Percentiles rank a stretch among this genome's conserved stretches.
phyloP scores from a whole-genome alignment of 2,113 vertebrate genomes.

The Brienomyrus brachyistius region DNA sequence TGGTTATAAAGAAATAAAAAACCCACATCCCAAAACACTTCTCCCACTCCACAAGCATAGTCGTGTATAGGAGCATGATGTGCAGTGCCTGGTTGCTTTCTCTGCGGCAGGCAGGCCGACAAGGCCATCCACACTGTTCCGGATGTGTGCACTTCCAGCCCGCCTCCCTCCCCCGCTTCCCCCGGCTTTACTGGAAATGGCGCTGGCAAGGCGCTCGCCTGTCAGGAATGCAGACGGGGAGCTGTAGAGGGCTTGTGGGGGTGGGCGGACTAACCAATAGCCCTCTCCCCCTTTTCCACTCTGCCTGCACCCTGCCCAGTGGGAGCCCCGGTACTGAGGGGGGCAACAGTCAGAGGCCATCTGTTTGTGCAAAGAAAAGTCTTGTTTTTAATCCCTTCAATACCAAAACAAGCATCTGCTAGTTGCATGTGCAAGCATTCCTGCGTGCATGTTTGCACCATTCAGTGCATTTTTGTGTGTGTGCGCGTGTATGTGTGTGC shows the following conservation, averaged over 20 bases:
- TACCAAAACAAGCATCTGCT: slow-evolving; percentile 1
- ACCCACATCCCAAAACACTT: neutral
- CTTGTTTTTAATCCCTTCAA: neutral
- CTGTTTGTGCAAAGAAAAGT: slow-evolving; percentile 2
- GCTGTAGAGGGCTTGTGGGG: neutral
- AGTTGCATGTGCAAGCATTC: neutral
- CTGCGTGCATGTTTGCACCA: neutral
- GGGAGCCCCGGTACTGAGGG: neutral
- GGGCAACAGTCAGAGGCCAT: slow-evolving; percentile 16
- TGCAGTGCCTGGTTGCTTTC: neutral
- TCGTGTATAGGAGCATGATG: neutral
- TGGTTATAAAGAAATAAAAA: neutral
- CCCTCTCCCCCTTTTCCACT: neutral
- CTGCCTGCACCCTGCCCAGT: neutral
- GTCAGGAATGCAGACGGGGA: slow-evolving; percentile 36
- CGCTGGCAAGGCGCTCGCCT: slow-evolving; percentile 25
- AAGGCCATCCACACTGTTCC: slow-evolving; percentile 30
- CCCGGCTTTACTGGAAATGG: slow-evolving; percentile 35
- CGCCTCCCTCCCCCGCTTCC: neutral
- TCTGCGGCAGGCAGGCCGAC: neutral
- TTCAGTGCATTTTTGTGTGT: neutral
- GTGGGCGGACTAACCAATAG: neutral
- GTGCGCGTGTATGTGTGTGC: neutral
- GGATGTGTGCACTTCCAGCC: slow-evolving; percentile 37
- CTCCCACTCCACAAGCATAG: neutral